Conservation (phyloP, 2,113 vertebrate genomes). For the Penelope pileata region DNA sequence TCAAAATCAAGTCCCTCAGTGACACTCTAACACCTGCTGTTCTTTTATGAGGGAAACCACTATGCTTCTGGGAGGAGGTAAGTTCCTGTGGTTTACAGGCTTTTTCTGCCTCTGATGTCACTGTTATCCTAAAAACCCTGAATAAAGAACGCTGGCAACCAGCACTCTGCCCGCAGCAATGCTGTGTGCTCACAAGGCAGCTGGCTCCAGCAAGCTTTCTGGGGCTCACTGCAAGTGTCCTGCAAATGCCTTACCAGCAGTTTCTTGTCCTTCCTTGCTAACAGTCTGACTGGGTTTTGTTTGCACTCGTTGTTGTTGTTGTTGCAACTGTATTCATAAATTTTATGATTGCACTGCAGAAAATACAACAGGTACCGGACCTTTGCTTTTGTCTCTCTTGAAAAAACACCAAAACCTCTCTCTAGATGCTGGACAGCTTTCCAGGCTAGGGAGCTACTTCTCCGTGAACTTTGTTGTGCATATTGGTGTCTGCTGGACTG, state of each 20-base stretch:
- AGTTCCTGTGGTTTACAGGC: conserved; percentile 20
- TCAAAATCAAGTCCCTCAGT: background rate
- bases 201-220: background rate
- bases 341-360: background rate
- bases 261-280: background rate
- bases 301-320: background rate
- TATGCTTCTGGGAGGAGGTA: background rate
- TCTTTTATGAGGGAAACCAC: conserved; percentile 39
- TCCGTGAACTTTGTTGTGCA: background rate
- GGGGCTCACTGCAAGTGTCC: background rate
- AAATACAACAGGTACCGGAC: background rate
- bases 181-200: accelerated
- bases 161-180: accelerated
- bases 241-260: background rate
- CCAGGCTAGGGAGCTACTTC: background rate
- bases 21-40: conserved; percentile 40
- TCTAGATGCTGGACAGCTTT: background rate
- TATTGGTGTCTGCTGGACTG: background rate
- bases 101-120: conserved; percentile 49
- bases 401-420: background rate
- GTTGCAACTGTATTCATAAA: accelerated
- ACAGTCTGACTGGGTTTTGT: background rate
- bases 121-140: background rate
- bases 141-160: background rate
- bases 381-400: background rate